phyloP scores from a whole-genome alignment of 2,888 invertebrate species.

The Thera britannica region DNA sequence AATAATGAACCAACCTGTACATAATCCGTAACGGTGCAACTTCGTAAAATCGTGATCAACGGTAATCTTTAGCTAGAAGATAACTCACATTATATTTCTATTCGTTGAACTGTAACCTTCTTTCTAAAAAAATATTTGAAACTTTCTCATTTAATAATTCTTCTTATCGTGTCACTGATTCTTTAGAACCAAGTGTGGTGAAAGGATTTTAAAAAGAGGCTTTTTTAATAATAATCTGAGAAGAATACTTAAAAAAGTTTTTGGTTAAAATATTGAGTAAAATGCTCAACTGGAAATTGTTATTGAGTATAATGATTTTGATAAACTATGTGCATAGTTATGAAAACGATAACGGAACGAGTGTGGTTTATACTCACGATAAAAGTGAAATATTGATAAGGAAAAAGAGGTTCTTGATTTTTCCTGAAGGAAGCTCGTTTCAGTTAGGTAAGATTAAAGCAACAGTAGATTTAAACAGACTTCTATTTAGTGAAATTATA shows the following conservation, averaged over 20 bases:
- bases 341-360: slow-evolving; percentile 40
- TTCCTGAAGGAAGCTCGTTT: slow-evolving; percentile 86
- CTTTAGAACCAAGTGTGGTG: no score
- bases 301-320: slow-evolving; percentile 14
- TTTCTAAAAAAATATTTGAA: slow-evolving; percentile 4
- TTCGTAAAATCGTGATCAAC: slow-evolving; percentile 67
- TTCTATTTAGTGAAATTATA: no score
- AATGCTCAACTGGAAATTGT: slow-evolving; percentile 9
- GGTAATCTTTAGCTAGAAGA: slow-evolving; percentile 39
- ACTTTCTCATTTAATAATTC: background rate
- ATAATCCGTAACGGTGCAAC: slow-evolving; percentile 34
- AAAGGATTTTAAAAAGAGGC: no score
- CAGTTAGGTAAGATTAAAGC: slow-evolving; percentile 78
- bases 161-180: no score
- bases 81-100: slow-evolving; percentile 40
- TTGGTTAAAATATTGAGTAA: background rate
- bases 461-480: no score
- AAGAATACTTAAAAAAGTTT: background rate
- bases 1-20: slow-evolving; percentile 26
- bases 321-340: slow-evolving; percentile 32
- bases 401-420: slow-evolving; percentile 83
- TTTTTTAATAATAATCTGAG: no score
- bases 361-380: slow-evolving; percentile 30
- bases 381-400: slow-evolving; percentile 72
- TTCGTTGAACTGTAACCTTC: slow-evolving; percentile 21